Base-by-base conservation (phyloP, 2,888 invertebrate species). In the Eurois occulta region DNA sequence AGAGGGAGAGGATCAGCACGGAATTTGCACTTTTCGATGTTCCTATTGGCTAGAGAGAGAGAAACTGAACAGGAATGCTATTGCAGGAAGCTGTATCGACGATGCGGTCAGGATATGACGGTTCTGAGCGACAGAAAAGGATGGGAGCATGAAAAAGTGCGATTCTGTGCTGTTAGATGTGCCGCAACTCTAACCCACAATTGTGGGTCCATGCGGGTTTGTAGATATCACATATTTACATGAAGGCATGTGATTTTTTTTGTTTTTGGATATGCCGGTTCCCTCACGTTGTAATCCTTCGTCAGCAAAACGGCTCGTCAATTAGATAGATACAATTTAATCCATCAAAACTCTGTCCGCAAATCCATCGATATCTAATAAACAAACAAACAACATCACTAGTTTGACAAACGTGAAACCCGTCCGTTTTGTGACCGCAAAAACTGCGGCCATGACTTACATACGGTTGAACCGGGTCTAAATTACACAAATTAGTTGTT, bases 401-500 rank as follows among this genome's bases (percentile, higher is more conserved):
- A 82, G 32, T 65, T 75, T 90, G 90, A 92, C 88, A 86, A 86
- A 91, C 89, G 88, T 78, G 84, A 85, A 86, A 90, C 89, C 91
- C 90, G 87, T 88, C 84, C 86, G 86, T 78, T 89, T 89, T 89
- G 88, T 80, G 83, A 85, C 88, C 89, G 84, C 92, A 93, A 92
- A 92, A 93, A 93, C 90, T 91, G 88, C 75, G 86, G 84, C 82
- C 88, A 91, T 91, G 89, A 90, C 91, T 90, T 84, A 89, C 91
- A 89, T 89, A 88, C 81, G 90, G 85, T 86, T 60, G 84, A 85
- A 81, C 81, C 73, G 86, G 75, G 88, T 90, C 92, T 91, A 91
- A 91, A 92, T 93, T 93, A 92, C 90, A 88, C 88, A 91, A 92
- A 92, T 92, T 91, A 92, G 90, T 91, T 90, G 87, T 79, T 84